Base-by-base conservation (phyloP, 1,140 invertebrate species). In the Magallana gigas region DNA sequence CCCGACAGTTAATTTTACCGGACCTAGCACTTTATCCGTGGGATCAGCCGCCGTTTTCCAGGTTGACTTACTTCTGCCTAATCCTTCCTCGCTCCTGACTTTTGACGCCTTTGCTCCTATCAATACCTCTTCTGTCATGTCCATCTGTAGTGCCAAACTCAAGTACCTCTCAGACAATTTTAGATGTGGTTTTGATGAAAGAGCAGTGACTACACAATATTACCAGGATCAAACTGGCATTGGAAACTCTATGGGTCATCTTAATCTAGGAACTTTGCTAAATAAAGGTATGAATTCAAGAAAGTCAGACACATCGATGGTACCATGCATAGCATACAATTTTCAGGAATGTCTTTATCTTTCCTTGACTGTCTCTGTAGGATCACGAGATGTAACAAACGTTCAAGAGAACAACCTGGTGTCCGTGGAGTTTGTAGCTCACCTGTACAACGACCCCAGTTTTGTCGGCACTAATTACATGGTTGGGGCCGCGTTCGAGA, bases 51-150 rank as follows among this genome's bases (percentile, higher is more conserved):
- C 86, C 0, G 58, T 91, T 6, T 92, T 91, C 80, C 29, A 83
- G 1, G 85, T 93, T n/a, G 92, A 93, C 84, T 89, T 94, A 81
- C 91, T 90, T 82, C 76, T 94, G 11, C 90, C 91, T 2, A 85
- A 91, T 29, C 92, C 92, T 0, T 86, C 87, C 0, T 89, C 85
- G 16, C 48, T 68, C 14, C n/a, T 93, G 23, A 90, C 48, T 18
- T 85, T 94, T 80, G 91, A 92, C 57, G 90, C 89, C 7, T 93
- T 92, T 83, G 90, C 93, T 8, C 92, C 93, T 1, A 57, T 94
- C 62, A 93, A 94, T 86, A 90, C 82, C 9, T 90, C 91, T 6
- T 90, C 91, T 57, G 91, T 92, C 8, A 92, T 94, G 91, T 92
- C 92, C 59, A 88, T 94, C n/a, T 94, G 94, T 64, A 89, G 84